Base-by-base conservation (phyloP, 2,888 invertebrate species). In the Oligia strigilis region DNA sequence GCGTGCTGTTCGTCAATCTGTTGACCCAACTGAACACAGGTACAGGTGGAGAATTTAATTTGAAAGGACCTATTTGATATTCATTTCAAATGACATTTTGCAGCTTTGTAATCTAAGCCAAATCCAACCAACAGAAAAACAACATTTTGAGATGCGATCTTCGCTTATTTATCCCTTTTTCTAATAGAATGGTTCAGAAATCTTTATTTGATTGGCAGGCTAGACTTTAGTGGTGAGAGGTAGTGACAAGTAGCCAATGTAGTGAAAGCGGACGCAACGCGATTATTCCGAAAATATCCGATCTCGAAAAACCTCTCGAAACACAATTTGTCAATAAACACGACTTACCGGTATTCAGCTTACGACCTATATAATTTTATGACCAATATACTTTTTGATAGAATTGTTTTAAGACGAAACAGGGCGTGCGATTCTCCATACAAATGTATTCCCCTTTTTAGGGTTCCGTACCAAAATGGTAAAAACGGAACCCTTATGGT, bases 361-460 rank as follows among this genome's bases (percentile, higher is more conserved):
- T 86, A 91, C 85, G 89, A 87, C 72, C 82, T 84, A 83, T 91
- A 88, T 88, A 88, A 87, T 83, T 90, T 91, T 84, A 91, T 85
- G 89, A 85, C 71, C 81, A 80, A 82, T 87, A 86, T 90, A 84
- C 84, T 90, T 89, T 90, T 89, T 90, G 83, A 90, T 89, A 89
- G 89, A 89, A 89, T 90, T 87, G 83, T 81, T 88, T 90, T 89
- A 40, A 40, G 40, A 40, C 5, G 40, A 4, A 40, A 40, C 40
- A 40, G 40, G 40, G 40, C 40, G 40, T 6, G 40, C 40, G 40
- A 40, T 40, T 40, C 40, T 40, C 40, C 40, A 40, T 40, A 40
- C 40, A 40, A 40, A 40, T 40, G 40, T 40, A 40, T 40, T 40
- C 40, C 40, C 40, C 40, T 40, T 40, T 40, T 29, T 29, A 29